Base-by-base conservation (phyloP, 1,140 invertebrate genomes). In the Phenacoccus solenopsis region DNA sequence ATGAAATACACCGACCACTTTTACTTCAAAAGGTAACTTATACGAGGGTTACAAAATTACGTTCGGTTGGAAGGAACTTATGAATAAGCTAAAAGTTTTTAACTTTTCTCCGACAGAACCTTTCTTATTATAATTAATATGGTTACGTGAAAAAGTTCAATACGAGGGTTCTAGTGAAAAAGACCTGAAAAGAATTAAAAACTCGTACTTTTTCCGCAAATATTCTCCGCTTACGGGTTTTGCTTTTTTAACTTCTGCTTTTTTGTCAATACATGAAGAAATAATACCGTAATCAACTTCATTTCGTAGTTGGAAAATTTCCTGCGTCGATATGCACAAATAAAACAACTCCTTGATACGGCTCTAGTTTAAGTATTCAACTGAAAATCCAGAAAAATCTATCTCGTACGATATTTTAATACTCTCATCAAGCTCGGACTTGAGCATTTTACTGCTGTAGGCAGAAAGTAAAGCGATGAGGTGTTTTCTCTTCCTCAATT, bases 11-110 rank as follows among this genome's bases (percentile, higher is more conserved):
- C 59, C 59, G 25, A 64, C 59, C 59, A 64, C 59, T 64, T 64
- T 64, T 64, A 64, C 59, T 64, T 27, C 21, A 64, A 64, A 64
- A 64, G 25, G 59, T 64, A 64, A 64, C 59, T 64, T 64, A 64
- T 64, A 64, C 59, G 59, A 64, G 59, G 59, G 59, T 64, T 64
- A 64, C 59, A 64, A 64, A 64, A 64, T 64, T 64, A 64, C 59
- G 59, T 64, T 25, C 20, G 59, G 22, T 64, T 64, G 22, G 59
- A 25, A 64, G 59, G 59, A 64, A 64, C 59, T 64, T 64, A 64
- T 64, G 59, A 64, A 64, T 64, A 64, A 64, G 59, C 59, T 64
- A 64, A 64, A 64, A 64, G 59, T 64, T 64, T 64, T 64, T 64
- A 64, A 64, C 59, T 64, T 64, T 64, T 22, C 59, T 64, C 25